Conservation (phyloP, 2,113 vertebrate species). For the Xenopus laevis region DNA sequence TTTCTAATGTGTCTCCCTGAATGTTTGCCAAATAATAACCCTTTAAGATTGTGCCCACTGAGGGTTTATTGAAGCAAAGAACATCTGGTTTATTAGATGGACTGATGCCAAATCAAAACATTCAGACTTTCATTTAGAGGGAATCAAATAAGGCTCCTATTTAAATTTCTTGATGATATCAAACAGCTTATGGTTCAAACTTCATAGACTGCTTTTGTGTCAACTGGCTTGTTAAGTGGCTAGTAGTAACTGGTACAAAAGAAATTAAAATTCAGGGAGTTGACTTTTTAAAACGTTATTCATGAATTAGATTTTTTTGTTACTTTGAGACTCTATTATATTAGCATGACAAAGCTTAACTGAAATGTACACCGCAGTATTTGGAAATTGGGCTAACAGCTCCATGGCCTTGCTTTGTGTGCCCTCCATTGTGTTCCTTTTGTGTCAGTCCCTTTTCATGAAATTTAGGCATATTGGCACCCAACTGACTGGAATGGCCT, state of each 20-base stretch:
- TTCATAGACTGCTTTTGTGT: slow-evolving; percentile 52
- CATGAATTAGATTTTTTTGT: slow-evolving; percentile 94
- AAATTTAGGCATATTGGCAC: slow-evolving; percentile 85
- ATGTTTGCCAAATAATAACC: slow-evolving; percentile 78
- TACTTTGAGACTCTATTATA: slow-evolving; percentile 85
- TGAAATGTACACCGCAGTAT: slow-evolving; percentile 87
- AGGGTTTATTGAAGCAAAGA: slow-evolving; percentile 70
- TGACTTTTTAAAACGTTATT: slow-evolving; percentile 72
- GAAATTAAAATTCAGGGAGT: slow-evolving; percentile 69
- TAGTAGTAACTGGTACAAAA: slow-evolving; percentile 64
- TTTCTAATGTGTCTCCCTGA: slow-evolving; percentile 75
- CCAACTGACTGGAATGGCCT: slow-evolving; percentile 78
- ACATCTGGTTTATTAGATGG: slow-evolving; percentile 81
- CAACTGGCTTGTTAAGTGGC: slow-evolving; percentile 62
- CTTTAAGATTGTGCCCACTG: slow-evolving; percentile 75
- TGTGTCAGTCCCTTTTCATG: slow-evolving; percentile 83
- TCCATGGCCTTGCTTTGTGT: slow-evolving; percentile 72
- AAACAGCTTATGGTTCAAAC: slow-evolving; percentile 67
- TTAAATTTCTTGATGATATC: slow-evolving; percentile 75
- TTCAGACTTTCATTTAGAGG: slow-evolving; percentile 74
- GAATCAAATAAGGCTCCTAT: slow-evolving; percentile 73
- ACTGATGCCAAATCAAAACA: slow-evolving; percentile 80
- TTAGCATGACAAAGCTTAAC: slow-evolving; percentile 93
- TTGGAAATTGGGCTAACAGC: slow-evolving; percentile 73
- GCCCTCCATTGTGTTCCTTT: slow-evolving; percentile 80